These are phyloP conservation scores for Campylorhamphus procurvoides DNA, from an alignment of 2,113 vertebrate genomes.

Conservation along the genomic window DNA sequence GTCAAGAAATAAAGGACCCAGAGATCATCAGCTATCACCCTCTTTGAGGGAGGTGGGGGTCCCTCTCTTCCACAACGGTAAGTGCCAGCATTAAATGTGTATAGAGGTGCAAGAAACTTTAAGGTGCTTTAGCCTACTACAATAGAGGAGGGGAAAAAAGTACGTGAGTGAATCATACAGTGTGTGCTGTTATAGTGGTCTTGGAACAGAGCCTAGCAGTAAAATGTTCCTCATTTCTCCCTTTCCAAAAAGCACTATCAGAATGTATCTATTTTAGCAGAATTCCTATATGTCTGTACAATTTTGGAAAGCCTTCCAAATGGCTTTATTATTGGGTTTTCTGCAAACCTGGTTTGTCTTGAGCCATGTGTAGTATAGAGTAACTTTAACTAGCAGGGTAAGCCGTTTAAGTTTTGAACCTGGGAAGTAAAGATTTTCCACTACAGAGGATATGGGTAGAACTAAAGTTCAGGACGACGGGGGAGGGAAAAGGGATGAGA, in stretches of 20 bases:
- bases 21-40: not conserved
- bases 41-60: not conserved
- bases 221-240: not conserved
- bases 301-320: not conserved
- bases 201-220: not conserved
- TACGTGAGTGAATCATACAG: not conserved
- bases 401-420: not conserved
- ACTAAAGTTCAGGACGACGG: not conserved
- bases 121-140: not conserved
- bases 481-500: not conserved
- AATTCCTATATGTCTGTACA: not conserved
- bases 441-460: not conserved
- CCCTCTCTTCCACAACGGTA: slow-evolving; percentile 37
- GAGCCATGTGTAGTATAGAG: not conserved
- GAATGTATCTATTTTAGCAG: not conserved
- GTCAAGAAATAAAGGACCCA: not conserved
- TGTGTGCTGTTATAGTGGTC: not conserved
- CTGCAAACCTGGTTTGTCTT: not conserved
- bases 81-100: slow-evolving; percentile 39
- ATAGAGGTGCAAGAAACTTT: not conserved
- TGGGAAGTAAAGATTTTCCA: not conserved
- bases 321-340: not conserved
- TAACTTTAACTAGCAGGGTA: not conserved
- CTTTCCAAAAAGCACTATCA: not conserved
- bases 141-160: not conserved